Evolutionary conservation across 2,888 invertebrate species (phyloP).

Genomic region (Ptilodon capucinus): DNA sequence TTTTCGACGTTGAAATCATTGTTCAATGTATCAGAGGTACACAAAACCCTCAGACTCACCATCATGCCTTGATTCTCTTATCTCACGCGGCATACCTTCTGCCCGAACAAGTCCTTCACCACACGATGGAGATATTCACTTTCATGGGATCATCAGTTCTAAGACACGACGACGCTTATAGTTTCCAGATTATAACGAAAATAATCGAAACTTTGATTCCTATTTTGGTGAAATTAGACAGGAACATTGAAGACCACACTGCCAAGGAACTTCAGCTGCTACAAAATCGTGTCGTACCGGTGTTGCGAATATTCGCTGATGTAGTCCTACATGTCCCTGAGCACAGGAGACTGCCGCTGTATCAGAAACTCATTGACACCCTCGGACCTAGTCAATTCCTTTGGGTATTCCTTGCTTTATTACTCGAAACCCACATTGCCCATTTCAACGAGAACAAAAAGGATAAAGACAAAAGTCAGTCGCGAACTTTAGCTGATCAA

Average conservation of each 20-base stretch:
- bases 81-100: slow-evolving; percentile 89
- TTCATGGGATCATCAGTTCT: slow-evolving; percentile 98
- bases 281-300: slow-evolving; percentile 81
- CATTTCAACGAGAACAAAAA: slow-evolving; percentile 77
- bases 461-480: slow-evolving; percentile 46
- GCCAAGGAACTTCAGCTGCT: slow-evolving; percentile 64
- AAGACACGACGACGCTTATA: slow-evolving; percentile 96
- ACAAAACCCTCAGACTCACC: slow-evolving; percentile 97
- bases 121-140: slow-evolving; percentile 98
- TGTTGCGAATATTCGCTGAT: slow-evolving; percentile 94
- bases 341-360: slow-evolving; percentile 92
- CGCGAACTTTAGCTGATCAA: slow-evolving; percentile 60
- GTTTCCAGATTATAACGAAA: slow-evolving; percentile 95
- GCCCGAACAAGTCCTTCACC: slow-evolving; percentile 93
- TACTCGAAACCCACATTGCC: slow-evolving; percentile 87
- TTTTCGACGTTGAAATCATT: slow-evolving; percentile 88
- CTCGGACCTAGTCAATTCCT: slow-evolving; percentile 85
- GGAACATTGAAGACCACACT: slow-evolving; percentile 57
- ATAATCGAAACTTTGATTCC: slow-evolving; percentile 96
- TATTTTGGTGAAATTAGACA: slow-evolving; percentile 85
- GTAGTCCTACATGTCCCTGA: slow-evolving; percentile 96
- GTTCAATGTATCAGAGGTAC: slow-evolving; percentile 95
- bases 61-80: slow-evolving; percentile 93
- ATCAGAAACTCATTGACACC: slow-evolving; percentile 89
- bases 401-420: slow-evolving; percentile 87